Base-by-base conservation (phyloP, 2,113 vertebrate species). In the Lampris incognitus region DNA sequence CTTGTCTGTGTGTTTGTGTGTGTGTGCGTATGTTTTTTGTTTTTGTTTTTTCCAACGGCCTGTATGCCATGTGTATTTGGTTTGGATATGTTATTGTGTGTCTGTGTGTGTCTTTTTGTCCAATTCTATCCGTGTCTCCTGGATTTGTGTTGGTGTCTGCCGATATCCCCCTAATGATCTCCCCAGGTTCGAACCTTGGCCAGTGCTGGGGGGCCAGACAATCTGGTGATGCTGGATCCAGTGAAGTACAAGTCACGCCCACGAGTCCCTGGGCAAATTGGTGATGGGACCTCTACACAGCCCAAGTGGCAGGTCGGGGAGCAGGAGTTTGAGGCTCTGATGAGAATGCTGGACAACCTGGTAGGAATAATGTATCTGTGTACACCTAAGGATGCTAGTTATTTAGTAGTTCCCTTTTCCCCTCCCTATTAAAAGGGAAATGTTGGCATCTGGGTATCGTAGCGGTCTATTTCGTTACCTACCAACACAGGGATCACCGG, bases 341-440 rank as follows among this genome's bases (percentile, higher is more conserved):
- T 99, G 98, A 92, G 98, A 92, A 99, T 99, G 98, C 95, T 99
- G 0, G 98, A 99, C 92, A 99, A 99, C 86, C 94, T 99, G 97
- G 98, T 99, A 93, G 93, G 95, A 56, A 56, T 3, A 41, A 42
- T 55, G 1, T 9, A 1, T 4, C 2, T 46, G 44, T 24, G 24
- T 24, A 24, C 24, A 6, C 7, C 50, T 52, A 2, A 6, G 13
- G 6, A 52, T 52, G 7, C 50, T 52, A 52, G 3, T 52, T 10
- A 13, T 52, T 52, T 52, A 24, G 24, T 24, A 24, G 44, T 46
- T 4, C 44, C 44, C 44, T 46, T 46, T 46, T 46, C 7, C 4
- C 44, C 44, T 46, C 7, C 44, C 44, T 46, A 24, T 24, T 24
- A 24, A 46, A 46, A 46, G 4, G 7, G 44, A 46, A 46, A 46